phyloP scores from a whole-genome alignment of 1,140 invertebrate genomes.

The Cepaea nemoralis region DNA sequence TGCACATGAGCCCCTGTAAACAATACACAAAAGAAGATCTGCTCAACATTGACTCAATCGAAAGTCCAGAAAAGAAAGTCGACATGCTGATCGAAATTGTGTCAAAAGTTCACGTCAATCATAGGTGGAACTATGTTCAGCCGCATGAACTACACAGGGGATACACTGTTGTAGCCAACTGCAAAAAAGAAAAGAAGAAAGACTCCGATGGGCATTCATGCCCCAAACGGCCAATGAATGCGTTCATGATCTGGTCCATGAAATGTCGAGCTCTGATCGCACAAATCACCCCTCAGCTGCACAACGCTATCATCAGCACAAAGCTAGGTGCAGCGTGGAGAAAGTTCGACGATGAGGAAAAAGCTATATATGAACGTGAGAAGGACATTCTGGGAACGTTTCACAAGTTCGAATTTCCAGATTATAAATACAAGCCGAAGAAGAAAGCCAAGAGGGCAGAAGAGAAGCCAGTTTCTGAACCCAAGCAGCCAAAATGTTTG shows the following conservation, averaged over 20 bases:
- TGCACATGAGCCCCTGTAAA: conserved; percentile 19
- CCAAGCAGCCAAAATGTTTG: conserved; percentile 6
- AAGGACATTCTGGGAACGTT: conserved; percentile 16
- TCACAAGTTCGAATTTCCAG: conserved; percentile 24
- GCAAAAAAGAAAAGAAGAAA: conserved; percentile 39
- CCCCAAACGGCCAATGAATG: conserved; percentile 35
- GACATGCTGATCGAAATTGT: conserved; percentile 27
- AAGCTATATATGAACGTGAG: conserved; percentile 20
- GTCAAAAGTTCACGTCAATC: not conserved
- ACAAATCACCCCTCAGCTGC: conserved; percentile 33
- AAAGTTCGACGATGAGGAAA: conserved; percentile 6
- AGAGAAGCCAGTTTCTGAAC: conserved; percentile 17
- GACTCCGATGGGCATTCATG: conserved; percentile 15
- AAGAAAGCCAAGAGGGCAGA: conserved; percentile 34
- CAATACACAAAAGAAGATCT: conserved; percentile 13
- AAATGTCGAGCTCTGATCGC: conserved; percentile 27
- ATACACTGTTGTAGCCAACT: conserved; percentile 25
- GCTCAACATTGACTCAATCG: conserved; percentile 13
- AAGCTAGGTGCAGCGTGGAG: conserved; percentile 21
- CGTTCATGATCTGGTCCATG: conserved; percentile 37
- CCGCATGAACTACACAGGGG: conserved; percentile 15
- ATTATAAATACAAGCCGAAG: conserved; percentile 32
- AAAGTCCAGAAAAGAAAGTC: conserved; percentile 29
- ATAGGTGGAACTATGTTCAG: conserved; percentile 31
- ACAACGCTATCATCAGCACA: conserved; percentile 39